Percentiles rank a stretch among this genome's conserved stretches.
These are phyloP conservation scores for Enteromius treurensis DNA, from an alignment of 2,797 vertebrate genomes.

Conservation along the genomic window DNA sequence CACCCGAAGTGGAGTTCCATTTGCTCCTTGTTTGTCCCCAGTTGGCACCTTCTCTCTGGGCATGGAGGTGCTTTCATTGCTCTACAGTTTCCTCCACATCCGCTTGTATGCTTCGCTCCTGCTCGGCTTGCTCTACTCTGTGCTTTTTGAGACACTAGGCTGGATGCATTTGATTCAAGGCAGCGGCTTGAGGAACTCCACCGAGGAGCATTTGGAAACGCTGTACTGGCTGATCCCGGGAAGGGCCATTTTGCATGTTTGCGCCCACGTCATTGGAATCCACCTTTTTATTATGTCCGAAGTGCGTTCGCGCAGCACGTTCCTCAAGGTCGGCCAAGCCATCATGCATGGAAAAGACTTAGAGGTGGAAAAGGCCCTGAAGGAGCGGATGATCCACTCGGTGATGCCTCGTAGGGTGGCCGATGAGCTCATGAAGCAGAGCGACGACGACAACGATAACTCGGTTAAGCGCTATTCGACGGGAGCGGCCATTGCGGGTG, in stretches of 20 bases:
- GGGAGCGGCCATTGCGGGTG: background rate
- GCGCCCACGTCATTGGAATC: conserved; percentile 89
- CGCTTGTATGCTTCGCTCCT: conserved; percentile 90
- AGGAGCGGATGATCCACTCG: conserved; percentile 98
- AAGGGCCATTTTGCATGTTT: conserved; percentile 88
- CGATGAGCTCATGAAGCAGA: conserved; percentile 93
- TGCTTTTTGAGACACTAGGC: conserved; percentile 89
- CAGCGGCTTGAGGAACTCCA: conserved; percentile 6
- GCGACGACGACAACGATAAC: conserved; percentile 90
- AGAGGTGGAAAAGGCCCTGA: conserved; percentile 96
- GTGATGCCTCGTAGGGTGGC: conserved; percentile 96
- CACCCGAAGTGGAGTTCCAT: conserved; percentile 21
- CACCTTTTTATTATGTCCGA: conserved; percentile 96
- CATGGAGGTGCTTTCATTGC: conserved; percentile 89
- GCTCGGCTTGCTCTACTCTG: conserved; percentile 87
- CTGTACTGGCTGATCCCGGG: conserved; percentile 83
- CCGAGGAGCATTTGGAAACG: conserved; percentile 46
- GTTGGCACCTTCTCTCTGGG: conserved; percentile 94
- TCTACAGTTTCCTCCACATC: conserved; percentile 93
- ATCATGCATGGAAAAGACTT: conserved; percentile 98
- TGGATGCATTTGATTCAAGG: conserved; percentile 76
- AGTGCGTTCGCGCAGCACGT: conserved; percentile 93
- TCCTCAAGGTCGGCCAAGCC: conserved; percentile 96
- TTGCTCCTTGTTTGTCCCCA: conserved; percentile 82
- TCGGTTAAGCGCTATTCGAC: conserved; percentile 84